These are phyloP conservation scores for Salminus brasiliensis DNA, from an alignment of 2,113 vertebrate species.

Conservation along the genomic window DNA sequence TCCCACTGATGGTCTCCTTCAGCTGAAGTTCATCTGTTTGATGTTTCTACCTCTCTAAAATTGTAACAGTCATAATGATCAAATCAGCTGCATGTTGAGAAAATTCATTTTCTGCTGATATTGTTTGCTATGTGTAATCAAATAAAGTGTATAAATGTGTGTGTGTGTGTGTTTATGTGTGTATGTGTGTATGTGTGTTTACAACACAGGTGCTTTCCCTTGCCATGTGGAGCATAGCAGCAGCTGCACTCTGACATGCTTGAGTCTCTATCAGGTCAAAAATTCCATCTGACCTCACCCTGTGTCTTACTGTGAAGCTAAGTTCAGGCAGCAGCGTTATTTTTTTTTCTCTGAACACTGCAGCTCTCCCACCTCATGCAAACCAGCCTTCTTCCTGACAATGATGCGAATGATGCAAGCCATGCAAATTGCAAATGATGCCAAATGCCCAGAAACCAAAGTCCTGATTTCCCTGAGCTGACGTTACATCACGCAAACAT, in stretches of 20 bases:
- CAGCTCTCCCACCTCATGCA: conserved; percentile 22
- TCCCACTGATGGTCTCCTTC: background rate
- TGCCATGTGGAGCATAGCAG: conserved; percentile 16
- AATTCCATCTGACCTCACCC: conserved; percentile 48
- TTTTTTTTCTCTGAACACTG: conserved; percentile 2
- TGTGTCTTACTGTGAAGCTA: conserved; percentile 9
- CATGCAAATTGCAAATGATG: background rate
- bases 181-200: background rate
- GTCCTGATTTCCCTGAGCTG: background rate
- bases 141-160: background rate
- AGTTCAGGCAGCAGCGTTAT: background rate
- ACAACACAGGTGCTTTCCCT: conserved; percentile 53
- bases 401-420: conserved; percentile 31
- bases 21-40: background rate
- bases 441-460: conserved; percentile 15
- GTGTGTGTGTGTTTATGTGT: background rate
- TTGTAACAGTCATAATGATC: background rate
- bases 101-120: background rate
- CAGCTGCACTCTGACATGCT: conserved; percentile 40
- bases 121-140: too few species aligned
- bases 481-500: background rate
- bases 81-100: background rate
- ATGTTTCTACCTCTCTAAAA: background rate
- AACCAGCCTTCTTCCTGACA: conserved; percentile 44
- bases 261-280: conserved; percentile 4